These are phyloP conservation scores for Athripsodes cinereus DNA, from an alignment of 2,888 invertebrate genomes.

Conservation along the genomic window DNA sequence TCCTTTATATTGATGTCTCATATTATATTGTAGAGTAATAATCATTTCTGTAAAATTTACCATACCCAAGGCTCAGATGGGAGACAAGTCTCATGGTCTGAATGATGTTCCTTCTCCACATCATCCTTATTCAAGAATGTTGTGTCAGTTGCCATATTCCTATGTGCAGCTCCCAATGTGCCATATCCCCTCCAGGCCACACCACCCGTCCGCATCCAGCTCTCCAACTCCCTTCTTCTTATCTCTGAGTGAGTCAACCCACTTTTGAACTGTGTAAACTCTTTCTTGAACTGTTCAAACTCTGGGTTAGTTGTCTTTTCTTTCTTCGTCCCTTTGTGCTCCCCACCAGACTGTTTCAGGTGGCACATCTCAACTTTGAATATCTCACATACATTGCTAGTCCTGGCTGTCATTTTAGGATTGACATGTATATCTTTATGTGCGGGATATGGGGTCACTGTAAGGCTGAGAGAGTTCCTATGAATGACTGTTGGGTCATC, in stretches of 20 bases:
- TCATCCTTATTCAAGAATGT: slow-evolving; percentile 13
- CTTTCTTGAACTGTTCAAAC: slow-evolving; percentile 1
- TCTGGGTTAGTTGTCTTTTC: background rate
- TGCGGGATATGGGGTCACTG: slow-evolving; percentile 21
- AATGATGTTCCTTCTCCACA: slow-evolving; percentile 33
- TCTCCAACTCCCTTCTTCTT: background rate
- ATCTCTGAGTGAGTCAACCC: slow-evolving; percentile 5
- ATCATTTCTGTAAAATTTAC: background rate
- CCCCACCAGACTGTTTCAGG: slow-evolving; percentile 1
- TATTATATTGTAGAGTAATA: background rate
- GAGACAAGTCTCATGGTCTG: slow-evolving; percentile 32
- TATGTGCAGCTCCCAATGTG: slow-evolving; percentile 35
- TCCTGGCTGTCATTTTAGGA: slow-evolving; percentile 44
- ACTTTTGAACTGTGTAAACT: slow-evolving; percentile 3
- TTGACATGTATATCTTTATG: slow-evolving; percentile 51
- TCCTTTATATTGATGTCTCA: background rate
- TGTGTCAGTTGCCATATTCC: slow-evolving; percentile 26
- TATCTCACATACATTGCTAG: slow-evolving; percentile 11
- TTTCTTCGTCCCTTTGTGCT: background rate
- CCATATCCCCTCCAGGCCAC: slow-evolving; percentile 29
- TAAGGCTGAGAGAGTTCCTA: slow-evolving; percentile 24
- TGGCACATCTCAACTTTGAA: slow-evolving; percentile 16
- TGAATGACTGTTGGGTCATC: slow-evolving; percentile 17
- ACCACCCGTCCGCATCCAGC: slow-evolving; percentile 7
- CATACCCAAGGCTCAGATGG: slow-evolving; percentile 20